Percentiles rank a stretch among this genome's conserved stretches.
Evolutionary conservation across 1,140 invertebrate genomes (phyloP).

Genomic region (Macrosteles quadrilineatus): DNA sequence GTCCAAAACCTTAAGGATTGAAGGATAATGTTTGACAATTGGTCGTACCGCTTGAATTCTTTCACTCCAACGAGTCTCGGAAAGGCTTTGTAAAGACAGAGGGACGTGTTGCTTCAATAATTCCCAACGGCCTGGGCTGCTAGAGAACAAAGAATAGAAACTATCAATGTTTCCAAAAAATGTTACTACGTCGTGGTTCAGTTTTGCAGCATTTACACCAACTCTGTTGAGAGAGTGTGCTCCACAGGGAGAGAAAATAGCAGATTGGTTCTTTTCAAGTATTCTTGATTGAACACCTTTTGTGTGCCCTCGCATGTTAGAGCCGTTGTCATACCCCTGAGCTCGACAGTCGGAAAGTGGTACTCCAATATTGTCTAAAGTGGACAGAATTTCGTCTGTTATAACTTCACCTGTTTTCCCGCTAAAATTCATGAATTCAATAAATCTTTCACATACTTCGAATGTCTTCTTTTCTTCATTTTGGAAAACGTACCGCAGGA

Average conservation of each 20-base stretch:
- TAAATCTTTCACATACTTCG: not conserved
- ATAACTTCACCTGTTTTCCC: not conserved
- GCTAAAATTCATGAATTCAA: not conserved
- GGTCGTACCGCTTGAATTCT: not conserved
- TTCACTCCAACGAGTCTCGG: not conserved
- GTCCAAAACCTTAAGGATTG: not conserved
- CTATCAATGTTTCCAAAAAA: not conserved
- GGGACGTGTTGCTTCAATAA: not conserved
- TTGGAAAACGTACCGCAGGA: not conserved
- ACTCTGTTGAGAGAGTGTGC: slow-evolving; percentile 35
- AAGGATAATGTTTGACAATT: not conserved
- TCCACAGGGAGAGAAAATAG: slow-evolving; percentile 35
- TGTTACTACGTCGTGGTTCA: not conserved
- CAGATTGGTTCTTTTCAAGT: slow-evolving; percentile 19
- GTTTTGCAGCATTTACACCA: not conserved
- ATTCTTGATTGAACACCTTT: not conserved
- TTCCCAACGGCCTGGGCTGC: not conserved
- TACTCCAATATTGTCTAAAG: too few species aligned
- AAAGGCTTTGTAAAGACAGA: too few species aligned
- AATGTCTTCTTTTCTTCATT: not conserved
- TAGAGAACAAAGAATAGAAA: not conserved
- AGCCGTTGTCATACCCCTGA: not conserved
- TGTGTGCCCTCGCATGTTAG: not conserved
- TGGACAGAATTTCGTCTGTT: too few species aligned
- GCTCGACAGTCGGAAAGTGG: not conserved